Evolutionary conservation across 2,113 vertebrate species (phyloP), one percentile per base, ranked within the genome.

Genomic region (Sakesphorus luctuosus): DNA sequence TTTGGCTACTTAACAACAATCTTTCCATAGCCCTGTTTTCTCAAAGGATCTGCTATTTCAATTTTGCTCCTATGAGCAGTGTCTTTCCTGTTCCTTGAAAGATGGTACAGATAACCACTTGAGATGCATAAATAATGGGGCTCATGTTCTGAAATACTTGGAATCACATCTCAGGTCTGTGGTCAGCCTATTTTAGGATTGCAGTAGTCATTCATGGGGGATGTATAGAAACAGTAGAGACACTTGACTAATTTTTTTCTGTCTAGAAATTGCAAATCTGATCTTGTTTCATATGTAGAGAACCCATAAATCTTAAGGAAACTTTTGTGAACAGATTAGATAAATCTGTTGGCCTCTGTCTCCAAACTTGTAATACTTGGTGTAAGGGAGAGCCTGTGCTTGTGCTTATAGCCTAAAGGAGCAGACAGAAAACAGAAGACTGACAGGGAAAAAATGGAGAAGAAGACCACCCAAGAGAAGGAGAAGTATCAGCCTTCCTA

Each of bases 391-490:
- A 73, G 87, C 56, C 83, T 95, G 56, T 97, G 44, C 90, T 97
- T 98, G 58, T 93, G 35, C 95, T 95, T 97, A 21, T 88, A 99
- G 99, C 99, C 99, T 36, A 99, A 99, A 98, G 99, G 99, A 96
- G 99, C 99, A 8, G 99, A 99, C 95, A 98, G 99, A 84, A 99
- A 99, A 94, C 99, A 99, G 96, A 99, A 99, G 97, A 99, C 99
- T 1, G 99, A 99, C 97, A 96, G 98, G 58, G 99, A 99, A 69
- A 99, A 99, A 98, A 99, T 99, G 88, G 99, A 99, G 84, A 99
- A 99, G 95, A 99, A 99, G 96, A 98, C 97, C 3, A 94, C 96
- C 61, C 98, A 98, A 38, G 99, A 99, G 95, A 98, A 98, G 96
- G 99, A 99, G 80, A 99, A 99, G 95, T 99, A 99, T 92, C 99